Conservation (phyloP, 2,113 vertebrate genomes). For the Rhegmatorhina hoffmannsi region DNA sequence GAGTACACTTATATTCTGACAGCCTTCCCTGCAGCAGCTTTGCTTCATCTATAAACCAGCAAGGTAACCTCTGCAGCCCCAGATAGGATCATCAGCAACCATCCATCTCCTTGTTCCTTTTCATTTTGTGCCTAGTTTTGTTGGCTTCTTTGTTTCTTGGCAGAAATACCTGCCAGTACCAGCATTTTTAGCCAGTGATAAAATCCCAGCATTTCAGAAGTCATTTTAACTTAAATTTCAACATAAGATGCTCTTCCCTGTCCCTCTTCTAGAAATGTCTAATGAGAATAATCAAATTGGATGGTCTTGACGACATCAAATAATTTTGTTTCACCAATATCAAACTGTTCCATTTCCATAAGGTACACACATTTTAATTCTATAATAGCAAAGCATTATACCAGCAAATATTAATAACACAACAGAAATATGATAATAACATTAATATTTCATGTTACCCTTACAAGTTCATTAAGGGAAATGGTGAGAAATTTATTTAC, state of each 20-base stretch:
- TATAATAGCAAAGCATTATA: background rate
- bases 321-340: background rate
- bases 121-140: background rate
- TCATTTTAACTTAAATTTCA: background rate
- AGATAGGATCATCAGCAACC: background rate
- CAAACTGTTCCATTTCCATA: background rate
- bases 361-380: background rate
- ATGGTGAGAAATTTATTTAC: background rate
- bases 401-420: conserved; percentile 1
- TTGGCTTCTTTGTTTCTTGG: background rate
- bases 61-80: background rate
- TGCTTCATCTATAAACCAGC: background rate
- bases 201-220: background rate
- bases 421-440: background rate
- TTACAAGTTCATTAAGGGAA: conserved; percentile 13
- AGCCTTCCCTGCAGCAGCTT: background rate
- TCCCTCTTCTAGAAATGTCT: background rate
- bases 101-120: background rate
- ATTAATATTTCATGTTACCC: background rate
- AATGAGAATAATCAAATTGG: background rate
- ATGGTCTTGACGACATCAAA: background rate
- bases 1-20: background rate
- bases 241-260: background rate
- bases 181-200: background rate
- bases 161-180: background rate